Percentiles rank a stretch among this genome's conserved stretches.
phyloP scores from a whole-genome alignment of 1,140 invertebrate species.

The Danaus plexippus region DNA sequence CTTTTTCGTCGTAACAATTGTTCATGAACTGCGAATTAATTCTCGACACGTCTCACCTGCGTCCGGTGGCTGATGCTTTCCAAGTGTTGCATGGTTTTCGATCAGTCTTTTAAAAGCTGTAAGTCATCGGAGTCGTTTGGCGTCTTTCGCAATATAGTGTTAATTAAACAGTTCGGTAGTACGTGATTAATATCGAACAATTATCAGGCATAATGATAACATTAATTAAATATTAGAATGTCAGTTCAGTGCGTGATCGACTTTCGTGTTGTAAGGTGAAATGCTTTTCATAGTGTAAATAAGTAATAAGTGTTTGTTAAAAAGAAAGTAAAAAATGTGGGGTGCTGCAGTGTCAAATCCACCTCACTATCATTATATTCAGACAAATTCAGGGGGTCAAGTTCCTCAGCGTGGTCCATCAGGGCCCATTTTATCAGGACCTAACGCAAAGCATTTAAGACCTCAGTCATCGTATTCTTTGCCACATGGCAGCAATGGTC shows the following conservation, averaged over 20 bases:
- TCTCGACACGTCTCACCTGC: conserved; percentile 56
- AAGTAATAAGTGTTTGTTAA: conserved; percentile 36
- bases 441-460: conserved; percentile 43
- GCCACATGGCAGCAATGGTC: conserved; percentile 56
- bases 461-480: conserved; percentile 64
- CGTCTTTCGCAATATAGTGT: no score
- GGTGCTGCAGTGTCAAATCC: conserved; percentile 64
- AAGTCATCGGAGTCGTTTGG: conserved; percentile 29
- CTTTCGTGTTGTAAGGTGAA: conserved; percentile 56
- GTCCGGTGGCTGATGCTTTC: conserved; percentile 64
- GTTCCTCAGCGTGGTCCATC: conserved; percentile 42
- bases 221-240: conserved; percentile 33
- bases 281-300: conserved; percentile 39
- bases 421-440: conserved; percentile 47
- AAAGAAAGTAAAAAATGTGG: conserved; percentile 54
- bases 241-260: conserved; percentile 42
- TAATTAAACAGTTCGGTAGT: no score
- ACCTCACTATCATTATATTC: conserved; percentile 60
- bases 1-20: conserved; percentile 58
- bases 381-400: conserved; percentile 33
- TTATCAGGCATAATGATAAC: conserved; percentile 55
- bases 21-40: conserved; percentile 63
- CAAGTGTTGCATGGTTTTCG: conserved; percentile 48
- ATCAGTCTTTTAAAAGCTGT: conserved; percentile 59
- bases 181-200: conserved; percentile 25